These are phyloP conservation scores for Parazoanthus atlanticus DNA, from an alignment of 92 coral and sea anemone species.

Conservation along the genomic window DNA sequence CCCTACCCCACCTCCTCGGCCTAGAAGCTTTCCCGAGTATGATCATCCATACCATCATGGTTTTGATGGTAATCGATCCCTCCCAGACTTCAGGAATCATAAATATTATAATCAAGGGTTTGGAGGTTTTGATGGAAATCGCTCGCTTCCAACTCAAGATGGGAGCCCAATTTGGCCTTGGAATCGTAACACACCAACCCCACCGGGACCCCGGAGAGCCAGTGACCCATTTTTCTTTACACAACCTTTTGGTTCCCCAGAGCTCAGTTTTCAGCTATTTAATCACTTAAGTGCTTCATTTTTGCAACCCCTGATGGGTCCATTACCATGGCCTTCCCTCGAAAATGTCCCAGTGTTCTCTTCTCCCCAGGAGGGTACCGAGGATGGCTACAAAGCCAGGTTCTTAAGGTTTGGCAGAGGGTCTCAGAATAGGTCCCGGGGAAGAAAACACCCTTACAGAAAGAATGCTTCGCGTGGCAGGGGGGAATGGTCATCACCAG, in stretches of 20 bases:
- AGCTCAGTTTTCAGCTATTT: neutral
- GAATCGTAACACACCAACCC: slow-evolving; percentile 9
- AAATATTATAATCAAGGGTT: slow-evolving; percentile 20
- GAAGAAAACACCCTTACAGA: slow-evolving; percentile 25
- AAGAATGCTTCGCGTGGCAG: neutral
- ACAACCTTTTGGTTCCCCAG: slow-evolving; percentile 4
- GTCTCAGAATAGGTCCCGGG: slow-evolving; percentile 2
- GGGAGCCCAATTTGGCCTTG: slow-evolving; percentile 28
- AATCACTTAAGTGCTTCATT: slow-evolving; percentile 1
- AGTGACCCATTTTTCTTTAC: slow-evolving; percentile 22
- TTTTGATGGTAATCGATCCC: slow-evolving; percentile 37
- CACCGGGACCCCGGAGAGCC: slow-evolving; percentile 4
- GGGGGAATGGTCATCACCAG: neutral
- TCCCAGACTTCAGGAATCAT: slow-evolving; percentile 11
- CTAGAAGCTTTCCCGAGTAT: slow-evolving; percentile 22
- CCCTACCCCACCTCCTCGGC: slow-evolving; percentile 4
- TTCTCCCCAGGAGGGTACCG: slow-evolving; percentile 5
- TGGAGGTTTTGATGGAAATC: slow-evolving; percentile 24
- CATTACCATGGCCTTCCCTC: neutral
- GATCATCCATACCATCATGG: neutral
- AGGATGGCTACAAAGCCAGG: slow-evolving; percentile 20
- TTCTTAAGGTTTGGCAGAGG: neutral
- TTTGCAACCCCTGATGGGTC: neutral
- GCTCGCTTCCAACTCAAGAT: slow-evolving; percentile 20
- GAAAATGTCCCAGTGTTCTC: neutral